phyloP scores from a whole-genome alignment of 2,113 vertebrate genomes.

The Catagonus wagneri region DNA sequence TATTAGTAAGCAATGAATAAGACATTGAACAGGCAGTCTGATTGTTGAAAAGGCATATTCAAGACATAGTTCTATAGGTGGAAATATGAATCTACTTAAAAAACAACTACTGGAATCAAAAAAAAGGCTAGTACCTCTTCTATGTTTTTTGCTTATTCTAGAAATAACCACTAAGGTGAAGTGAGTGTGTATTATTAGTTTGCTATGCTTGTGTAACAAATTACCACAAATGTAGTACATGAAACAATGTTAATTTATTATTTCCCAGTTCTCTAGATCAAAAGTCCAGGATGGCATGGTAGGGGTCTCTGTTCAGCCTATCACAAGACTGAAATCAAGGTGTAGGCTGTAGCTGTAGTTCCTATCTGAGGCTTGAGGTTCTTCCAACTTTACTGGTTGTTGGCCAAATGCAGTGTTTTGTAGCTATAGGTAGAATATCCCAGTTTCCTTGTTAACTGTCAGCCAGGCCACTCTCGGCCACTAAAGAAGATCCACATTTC shows the following conservation, averaged over 20 bases:
- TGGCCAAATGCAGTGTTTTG: neutral
- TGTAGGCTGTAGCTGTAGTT: neutral
- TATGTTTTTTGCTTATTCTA: neutral
- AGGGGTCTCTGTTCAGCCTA: neutral
- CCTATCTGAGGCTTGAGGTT: neutral
- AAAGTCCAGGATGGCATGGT: neutral
- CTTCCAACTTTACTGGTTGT: neutral
- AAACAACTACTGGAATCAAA: neutral
- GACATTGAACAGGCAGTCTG: neutral
- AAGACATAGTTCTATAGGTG: neutral
- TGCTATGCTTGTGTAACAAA: neutral
- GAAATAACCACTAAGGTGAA: neutral
- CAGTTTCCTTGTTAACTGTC: neutral
- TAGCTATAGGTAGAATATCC: rapidly evolving
- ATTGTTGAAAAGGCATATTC: neutral
- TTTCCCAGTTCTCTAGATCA: neutral
- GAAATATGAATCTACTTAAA: neutral
- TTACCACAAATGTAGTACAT: neutral
- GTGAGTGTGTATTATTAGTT: too few relatives aligned
- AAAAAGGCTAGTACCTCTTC: neutral
- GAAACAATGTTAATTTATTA: neutral
- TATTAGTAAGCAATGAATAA: neutral
- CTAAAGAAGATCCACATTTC: neutral
- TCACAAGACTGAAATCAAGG: neutral
- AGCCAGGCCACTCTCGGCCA: neutral